phyloP scores from a whole-genome alignment of 2,113 vertebrate species.

The Octodon degus region DNA sequence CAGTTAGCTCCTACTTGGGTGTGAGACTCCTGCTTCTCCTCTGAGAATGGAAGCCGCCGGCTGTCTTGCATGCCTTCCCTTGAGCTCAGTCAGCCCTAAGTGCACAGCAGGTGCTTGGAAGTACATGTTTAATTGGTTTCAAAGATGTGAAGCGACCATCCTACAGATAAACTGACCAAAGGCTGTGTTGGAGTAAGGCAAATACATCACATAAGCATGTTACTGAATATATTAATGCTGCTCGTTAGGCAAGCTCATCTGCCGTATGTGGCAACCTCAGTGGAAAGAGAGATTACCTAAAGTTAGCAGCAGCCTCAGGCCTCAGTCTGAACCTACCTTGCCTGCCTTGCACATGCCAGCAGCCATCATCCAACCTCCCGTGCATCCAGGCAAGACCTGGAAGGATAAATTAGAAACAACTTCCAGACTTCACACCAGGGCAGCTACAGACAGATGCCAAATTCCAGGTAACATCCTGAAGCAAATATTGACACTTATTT shows the following conservation, averaged over 20 bases:
- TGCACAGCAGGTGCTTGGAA: background rate
- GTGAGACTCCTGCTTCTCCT: background rate
- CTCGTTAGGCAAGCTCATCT: constrained; percentile 38
- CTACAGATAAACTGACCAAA: background rate
- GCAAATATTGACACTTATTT: background rate
- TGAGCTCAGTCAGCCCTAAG: background rate
- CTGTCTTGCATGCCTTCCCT: background rate
- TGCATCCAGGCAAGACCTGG: background rate
- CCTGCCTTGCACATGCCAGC: background rate
- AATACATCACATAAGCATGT: background rate
- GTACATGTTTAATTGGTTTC: background rate
- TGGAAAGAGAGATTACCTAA: background rate
- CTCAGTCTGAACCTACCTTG: background rate
- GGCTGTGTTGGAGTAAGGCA: background rate
- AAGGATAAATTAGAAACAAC: background rate
- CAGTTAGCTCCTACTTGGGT: background rate
- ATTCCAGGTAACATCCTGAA: background rate
- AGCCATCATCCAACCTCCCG: background rate
- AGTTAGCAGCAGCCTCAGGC: background rate
- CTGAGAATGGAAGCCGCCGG: background rate
- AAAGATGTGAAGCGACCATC: background rate
- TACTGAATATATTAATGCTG: background rate
- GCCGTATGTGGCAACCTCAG: constrained; percentile 7
- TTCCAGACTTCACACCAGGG: background rate
- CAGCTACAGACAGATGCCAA: background rate